A percentile compares a stretch with the other conserved stretches of the same genome.
Conservation (phyloP, 2,797 vertebrate genomes). For the Crypturellus tataupa region DNA sequence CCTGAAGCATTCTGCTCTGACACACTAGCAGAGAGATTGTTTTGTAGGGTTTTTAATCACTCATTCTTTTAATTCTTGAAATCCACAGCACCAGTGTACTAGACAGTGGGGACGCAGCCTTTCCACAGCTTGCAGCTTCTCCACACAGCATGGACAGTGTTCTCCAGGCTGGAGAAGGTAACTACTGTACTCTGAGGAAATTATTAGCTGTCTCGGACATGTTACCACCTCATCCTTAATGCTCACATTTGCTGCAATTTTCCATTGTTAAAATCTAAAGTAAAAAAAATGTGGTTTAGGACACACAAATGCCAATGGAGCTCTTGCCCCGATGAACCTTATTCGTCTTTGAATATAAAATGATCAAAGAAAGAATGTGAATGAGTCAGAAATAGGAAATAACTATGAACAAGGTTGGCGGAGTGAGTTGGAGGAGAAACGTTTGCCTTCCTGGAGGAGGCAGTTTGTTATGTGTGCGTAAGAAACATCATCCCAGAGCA, state of each 20-base stretch:
- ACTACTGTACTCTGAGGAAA: not conserved
- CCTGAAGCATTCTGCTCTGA: not conserved
- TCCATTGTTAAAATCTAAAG: not conserved
- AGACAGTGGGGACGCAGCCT: conserved; percentile 88
- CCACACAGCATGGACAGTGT: conserved; percentile 96
- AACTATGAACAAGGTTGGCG: not conserved
- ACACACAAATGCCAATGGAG: not conserved
- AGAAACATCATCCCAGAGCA: not conserved
- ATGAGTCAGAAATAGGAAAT: not conserved
- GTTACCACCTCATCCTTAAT: not conserved
- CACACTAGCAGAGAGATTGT: not conserved
- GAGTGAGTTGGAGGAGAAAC: not conserved
- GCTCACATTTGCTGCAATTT: not conserved
- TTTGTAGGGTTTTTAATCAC: not conserved
- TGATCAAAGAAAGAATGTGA: not conserved
- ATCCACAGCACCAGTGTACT: conserved; percentile 88
- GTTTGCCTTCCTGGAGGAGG: not conserved
- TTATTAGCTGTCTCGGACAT: rapidly evolving
- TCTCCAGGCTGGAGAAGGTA: conserved; percentile 92
- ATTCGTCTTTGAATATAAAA: not conserved
- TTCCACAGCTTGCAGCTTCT: conserved; percentile 89
- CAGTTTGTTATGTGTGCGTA: not conserved
- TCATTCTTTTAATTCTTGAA: conserved; percentile 2
- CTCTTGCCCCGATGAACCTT: not conserved
- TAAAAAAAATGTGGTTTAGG: not conserved